Conservation (phyloP, 2,113 vertebrate species). For the Rana temporaria region DNA sequence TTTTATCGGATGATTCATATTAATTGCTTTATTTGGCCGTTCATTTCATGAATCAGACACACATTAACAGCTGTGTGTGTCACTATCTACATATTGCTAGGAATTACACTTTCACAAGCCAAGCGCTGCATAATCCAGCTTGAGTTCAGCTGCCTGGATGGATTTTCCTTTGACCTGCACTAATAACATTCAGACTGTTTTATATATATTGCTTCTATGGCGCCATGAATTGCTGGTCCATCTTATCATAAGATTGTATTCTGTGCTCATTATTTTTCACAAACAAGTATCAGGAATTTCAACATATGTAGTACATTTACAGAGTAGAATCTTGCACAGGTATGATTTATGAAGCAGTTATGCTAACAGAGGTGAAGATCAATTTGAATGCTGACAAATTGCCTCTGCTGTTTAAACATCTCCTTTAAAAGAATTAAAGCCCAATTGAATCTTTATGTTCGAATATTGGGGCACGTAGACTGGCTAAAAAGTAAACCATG, state of each 20-base stretch:
- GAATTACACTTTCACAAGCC: conserved; percentile 14
- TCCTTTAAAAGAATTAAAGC: too few species aligned
- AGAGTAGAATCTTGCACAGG: too few species aligned
- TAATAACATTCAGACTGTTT: background rate
- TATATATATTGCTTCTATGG: background rate
- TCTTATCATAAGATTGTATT: background rate
- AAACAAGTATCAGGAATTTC: background rate
- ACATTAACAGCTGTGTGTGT: conserved; percentile 10
- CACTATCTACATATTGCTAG: conserved; percentile 23
- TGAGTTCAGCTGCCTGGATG: conserved; percentile 5
- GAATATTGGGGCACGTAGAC: too few species aligned
- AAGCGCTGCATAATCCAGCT: background rate
- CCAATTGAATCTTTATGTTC: too few species aligned
- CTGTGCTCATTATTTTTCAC: background rate
- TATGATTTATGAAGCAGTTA: too few species aligned
- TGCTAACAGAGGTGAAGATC: too few species aligned
- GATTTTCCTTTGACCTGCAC: background rate
- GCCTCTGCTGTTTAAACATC: too few species aligned
- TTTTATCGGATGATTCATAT: conserved; percentile 45
- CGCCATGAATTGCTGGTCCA: background rate
- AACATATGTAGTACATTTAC: too few species aligned
- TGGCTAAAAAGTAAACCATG: too few species aligned
- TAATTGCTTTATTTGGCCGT: conserved; percentile 30
- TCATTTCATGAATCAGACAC: conserved; percentile 19
- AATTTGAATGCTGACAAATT: too few species aligned